Evolutionary conservation across 1,140 invertebrate genomes (phyloP), one percentile per base, ranked within the genome.

Genomic region (Yoshiicerus persimilis): DNA sequence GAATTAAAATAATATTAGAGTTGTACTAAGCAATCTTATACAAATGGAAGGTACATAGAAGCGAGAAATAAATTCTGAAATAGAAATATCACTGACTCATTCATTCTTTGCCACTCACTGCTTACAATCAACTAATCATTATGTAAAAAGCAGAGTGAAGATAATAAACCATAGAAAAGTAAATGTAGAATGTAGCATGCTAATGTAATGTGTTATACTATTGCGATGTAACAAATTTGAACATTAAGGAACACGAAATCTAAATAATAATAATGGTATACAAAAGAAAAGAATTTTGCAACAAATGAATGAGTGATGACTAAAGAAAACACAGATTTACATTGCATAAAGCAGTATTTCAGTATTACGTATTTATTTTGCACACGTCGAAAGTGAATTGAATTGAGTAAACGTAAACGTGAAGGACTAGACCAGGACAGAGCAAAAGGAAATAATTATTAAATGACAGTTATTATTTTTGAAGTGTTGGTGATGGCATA

Each of bases 401-500:
- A 32, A 70, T 56, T 16, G 8, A 20, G 11, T 20, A 47, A 20
- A 6, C 20, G 47, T 56, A 16, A 16, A 16, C 11, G 16, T 47
- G 0, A 56, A n/a, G 13, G 47, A 16, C 1, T 56, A 56, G 9
- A 10, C 8, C 1, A 41, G 1, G 9, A n/a, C 16, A 5, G 47
- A 16, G 16, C n/a, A 70, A 70, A 70, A 25, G 66, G 66, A 70
- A 70, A 70, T 70, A 30, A 70, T 70, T 70, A 70, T 30, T 30
- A 70, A 70, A 70, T 70, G 66, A 70, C 66, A 70, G 66, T 70
- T 32, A 70, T 70, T 70, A 70, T 70, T 70, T 70, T 70, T 70
- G 30, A 70, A 70, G 66, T 30, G 25, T 16, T 30, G 16, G 66
- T 11, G 66, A 70, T 70, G 66, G 8, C n/a, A 70, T 32, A 30